Evolutionary conservation across 2,888 invertebrate genomes (phyloP), one percentile per base, ranked within the genome.

Genomic region (Heliothis peltigera): DNA sequence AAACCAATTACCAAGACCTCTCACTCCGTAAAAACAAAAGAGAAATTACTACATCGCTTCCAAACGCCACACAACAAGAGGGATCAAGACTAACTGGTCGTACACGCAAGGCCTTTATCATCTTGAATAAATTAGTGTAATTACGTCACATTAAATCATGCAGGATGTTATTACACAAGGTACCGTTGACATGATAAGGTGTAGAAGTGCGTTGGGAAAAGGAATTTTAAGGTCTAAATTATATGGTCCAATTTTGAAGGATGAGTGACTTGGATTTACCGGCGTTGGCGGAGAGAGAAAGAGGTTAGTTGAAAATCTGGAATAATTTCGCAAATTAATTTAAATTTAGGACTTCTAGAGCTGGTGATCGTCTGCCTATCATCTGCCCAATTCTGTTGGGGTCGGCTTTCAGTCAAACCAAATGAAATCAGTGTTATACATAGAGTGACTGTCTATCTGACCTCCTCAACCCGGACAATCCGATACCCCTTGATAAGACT

Each of bases 191-290:
- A 77, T 83, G 74, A 57, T 67, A 66, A 56, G 57, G 47, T 64
- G 59, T 54, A 46, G 51, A 42, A 55, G 35, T 49, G 46, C 46
- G 10, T 25, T 68, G 46, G 42, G 19, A 25, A n/a, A 63, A 63
- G 12, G 56, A 57, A 54, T 65, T 58, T 56, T 51, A 51, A 19
- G 42, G 22, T 25, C 32, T 18, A 42, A 5, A 46, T 18, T 61
- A 32, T 57, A 56, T 52, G 10, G 35, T 4, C 21, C 32, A 17
- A 1, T 58, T 61, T 75, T 19, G 32, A 51, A 83, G 70, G 53
- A 87, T 87, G 87, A 87, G 86, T 84, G 86, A 85, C 54, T 57
- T 87, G 15, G 82, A 83, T 70, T 79, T 86, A 61, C 80, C 84
- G 0, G 75, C 80, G 7, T 74, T 86, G 19, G 83, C 73, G 4